A percentile compares a stretch with the other conserved stretches of the same genome.
Conservation (phyloP, 2,113 vertebrate genomes). For the Saccopteryx bilineata region DNA sequence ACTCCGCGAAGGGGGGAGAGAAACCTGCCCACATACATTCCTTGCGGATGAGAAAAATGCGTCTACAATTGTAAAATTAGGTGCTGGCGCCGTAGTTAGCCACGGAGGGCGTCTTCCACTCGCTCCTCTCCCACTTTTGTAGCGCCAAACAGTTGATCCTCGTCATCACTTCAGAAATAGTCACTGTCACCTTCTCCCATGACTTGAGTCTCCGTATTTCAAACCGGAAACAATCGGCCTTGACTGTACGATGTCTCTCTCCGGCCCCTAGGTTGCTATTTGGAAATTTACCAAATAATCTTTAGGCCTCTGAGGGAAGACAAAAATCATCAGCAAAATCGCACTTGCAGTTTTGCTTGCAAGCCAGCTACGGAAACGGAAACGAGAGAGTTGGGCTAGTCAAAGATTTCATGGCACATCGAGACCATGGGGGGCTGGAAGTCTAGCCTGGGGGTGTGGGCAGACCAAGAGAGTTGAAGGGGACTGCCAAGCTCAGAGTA, state of each 20-base stretch:
- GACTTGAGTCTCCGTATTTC: constrained; percentile 18
- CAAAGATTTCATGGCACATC: background rate
- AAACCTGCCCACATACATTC: constrained; percentile 55
- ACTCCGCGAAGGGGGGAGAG: background rate
- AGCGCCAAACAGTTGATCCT: background rate
- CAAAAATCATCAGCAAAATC: background rate
- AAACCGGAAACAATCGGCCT: background rate
- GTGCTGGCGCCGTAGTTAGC: background rate
- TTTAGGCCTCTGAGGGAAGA: background rate
- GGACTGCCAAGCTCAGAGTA: background rate
- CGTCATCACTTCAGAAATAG: constrained; percentile 48
- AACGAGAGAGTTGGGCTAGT: background rate
- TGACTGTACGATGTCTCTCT: background rate
- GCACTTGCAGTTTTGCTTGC: background rate
- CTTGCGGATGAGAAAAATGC: constrained; percentile 15
- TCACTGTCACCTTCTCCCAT: constrained; percentile 41
- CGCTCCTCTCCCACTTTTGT: background rate
- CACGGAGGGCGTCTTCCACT: background rate
- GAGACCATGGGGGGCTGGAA: background rate
- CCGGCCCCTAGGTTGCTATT: background rate
- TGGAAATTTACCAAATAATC: background rate
- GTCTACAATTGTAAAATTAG: constrained; percentile 1
- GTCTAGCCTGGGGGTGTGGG: background rate
- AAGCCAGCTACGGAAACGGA: background rate
- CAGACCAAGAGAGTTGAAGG: background rate